phyloP scores from a whole-genome alignment of 2,113 vertebrate species.

The Cyphomyrus discorhynchus region DNA sequence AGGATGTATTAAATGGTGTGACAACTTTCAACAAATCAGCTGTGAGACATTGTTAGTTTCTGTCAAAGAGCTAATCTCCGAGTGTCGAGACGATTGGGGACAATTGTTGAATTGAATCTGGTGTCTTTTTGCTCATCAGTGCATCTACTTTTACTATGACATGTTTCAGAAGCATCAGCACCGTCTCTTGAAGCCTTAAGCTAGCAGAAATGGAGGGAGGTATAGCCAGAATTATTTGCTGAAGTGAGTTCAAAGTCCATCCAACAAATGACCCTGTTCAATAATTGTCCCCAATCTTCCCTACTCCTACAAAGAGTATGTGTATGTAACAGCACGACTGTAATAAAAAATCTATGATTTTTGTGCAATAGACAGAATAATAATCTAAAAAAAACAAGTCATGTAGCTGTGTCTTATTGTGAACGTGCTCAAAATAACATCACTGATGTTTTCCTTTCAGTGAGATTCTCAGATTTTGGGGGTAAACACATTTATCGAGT shows the following conservation, averaged over 20 bases:
- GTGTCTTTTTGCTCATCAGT: background rate
- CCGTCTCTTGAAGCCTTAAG: background rate
- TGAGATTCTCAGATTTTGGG: background rate
- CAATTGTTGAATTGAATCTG: background rate
- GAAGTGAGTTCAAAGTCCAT: background rate
- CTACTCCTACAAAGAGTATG: background rate
- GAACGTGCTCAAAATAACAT: background rate
- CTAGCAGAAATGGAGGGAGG: background rate
- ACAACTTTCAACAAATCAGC: background rate
- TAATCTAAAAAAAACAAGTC: background rate
- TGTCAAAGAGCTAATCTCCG: background rate
- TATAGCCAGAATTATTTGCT: too few relatives aligned
- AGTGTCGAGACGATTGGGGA: background rate
- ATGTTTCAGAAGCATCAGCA: background rate
- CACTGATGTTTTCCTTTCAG: background rate
- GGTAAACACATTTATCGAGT: background rate
- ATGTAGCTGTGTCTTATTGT: background rate
- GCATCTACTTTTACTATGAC: background rate
- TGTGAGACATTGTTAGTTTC: background rate
- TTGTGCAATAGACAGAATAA: background rate
- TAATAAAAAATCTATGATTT: background rate
- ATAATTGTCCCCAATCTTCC: background rate
- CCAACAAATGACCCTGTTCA: background rate
- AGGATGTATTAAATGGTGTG: background rate
- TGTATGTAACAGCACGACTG: background rate